A percentile compares a stretch with the other conserved stretches of the same genome.
phyloP scores from a whole-genome alignment of 2,888 invertebrate species.

The Dynastes grantii region DNA sequence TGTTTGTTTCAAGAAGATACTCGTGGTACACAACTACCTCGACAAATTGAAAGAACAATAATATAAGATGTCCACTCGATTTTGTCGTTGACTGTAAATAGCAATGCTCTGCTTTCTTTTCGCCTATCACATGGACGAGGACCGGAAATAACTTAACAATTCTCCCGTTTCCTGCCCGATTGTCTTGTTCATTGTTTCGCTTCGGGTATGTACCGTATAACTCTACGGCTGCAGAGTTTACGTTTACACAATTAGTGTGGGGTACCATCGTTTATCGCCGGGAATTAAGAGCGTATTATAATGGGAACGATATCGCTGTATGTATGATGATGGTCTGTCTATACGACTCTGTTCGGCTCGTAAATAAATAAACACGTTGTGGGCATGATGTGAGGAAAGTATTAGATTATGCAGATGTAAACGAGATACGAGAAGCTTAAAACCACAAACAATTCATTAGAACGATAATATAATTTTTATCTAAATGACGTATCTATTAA shows the following conservation, averaged over 20 bases:
- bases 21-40: too few species aligned
- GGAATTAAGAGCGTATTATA: neutral
- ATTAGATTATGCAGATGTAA: too few species aligned
- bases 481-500: neutral
- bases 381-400: too few species aligned
- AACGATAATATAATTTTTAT: neutral
- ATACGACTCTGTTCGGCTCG: neutral
- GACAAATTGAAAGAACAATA: too few species aligned
- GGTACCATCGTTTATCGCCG: too few species aligned
- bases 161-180: constrained; percentile 35
- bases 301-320: constrained; percentile 25
- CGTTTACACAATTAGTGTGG: neutral
- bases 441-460: constrained; percentile 7
- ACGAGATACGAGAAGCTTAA: neutral
- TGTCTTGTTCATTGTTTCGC: constrained; percentile 43
- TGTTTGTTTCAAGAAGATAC: too few species aligned
- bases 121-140: neutral
- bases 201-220: neutral
- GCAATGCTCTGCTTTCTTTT: constrained; percentile 33
- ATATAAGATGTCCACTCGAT: too few species aligned
- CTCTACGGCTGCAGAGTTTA: neutral
- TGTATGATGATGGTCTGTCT: neutral
- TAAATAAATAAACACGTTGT: constrained; percentile 5
- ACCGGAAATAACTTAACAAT: constrained; percentile 43
- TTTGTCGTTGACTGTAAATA: too few species aligned